Conservation (phyloP, 2,113 vertebrate genomes). For the Blennius ocellaris region DNA sequence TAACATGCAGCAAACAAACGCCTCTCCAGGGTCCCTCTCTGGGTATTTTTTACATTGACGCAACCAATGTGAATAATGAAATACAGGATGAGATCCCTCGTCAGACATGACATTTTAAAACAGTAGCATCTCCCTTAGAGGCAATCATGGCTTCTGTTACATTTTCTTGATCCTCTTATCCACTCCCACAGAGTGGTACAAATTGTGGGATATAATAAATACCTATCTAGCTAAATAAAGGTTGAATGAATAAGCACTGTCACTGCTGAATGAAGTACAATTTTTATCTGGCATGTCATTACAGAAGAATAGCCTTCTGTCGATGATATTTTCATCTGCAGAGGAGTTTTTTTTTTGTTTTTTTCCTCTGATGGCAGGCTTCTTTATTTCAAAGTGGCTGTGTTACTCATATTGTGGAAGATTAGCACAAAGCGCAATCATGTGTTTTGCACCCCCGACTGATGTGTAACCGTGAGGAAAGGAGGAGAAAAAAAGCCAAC, state of each 20-base stretch:
- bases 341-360: conserved; percentile 32
- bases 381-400: conserved; percentile 67
- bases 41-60: conserved; percentile 61
- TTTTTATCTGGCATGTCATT: conserved; percentile 62
- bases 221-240: conserved; percentile 65
- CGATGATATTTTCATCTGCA: conserved; percentile 64
- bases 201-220: conserved; percentile 56
- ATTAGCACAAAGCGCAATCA: conserved; percentile 70
- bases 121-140: conserved; percentile 61
- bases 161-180: conserved; percentile 74
- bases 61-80: conserved; percentile 72
- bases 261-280: conserved; percentile 57
- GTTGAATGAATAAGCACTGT: conserved; percentile 61
- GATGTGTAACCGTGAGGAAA: conserved; percentile 49
- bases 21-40: conserved; percentile 44
- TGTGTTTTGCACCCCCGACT: conserved; percentile 66
- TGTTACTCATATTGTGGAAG: conserved; percentile 62
- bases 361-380: conserved; percentile 39
- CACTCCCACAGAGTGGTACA: conserved; percentile 65
- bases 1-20: conserved; percentile 54
- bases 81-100: conserved; percentile 64
- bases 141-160: conserved; percentile 68
- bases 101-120: conserved; percentile 78
- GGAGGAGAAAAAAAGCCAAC: conserved; percentile 18
- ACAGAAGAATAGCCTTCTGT: conserved; percentile 62